Evolutionary conservation across 2,888 invertebrate genomes (phyloP), one percentile per base, ranked within the genome.

Genomic region (Meta bourneti): DNA sequence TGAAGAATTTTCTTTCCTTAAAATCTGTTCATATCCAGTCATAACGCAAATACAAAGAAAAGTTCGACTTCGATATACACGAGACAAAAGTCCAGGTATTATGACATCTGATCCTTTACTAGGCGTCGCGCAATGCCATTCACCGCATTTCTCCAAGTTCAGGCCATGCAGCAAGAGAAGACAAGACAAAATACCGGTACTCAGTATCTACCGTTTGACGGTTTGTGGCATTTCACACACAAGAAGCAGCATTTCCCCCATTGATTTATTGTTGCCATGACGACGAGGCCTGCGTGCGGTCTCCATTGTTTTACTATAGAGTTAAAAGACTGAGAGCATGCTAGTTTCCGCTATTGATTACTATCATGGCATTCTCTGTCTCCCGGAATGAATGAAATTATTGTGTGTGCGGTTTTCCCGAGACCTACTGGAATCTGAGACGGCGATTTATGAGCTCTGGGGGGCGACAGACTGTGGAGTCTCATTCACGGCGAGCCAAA

Each of bases 161-260:
- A 9, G 16, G 61, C 16, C 61, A 61, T 5, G 61, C 61, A 11
- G 9, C 9, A 11, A 34, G 34, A 78, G 80, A 69, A 84, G 90
- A 90, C 90, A 90, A 90, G 85, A 90, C 90, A 87, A 91, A 91
- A 91, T 91, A 91, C 91, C 91, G 87, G 82, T 91, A 91, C 91
- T 80, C 70, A 90, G 85, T 80, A 90, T 81, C 89, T 71, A 89
- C 84, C 77, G 34, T 92, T 92, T 92, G 92, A 92, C 89, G 92
- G 92, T 89, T 89, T 89, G 89, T 89, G 82, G 86, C 86, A 82
- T 92, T 92, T 89, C 92, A 81, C 89, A 89, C 88, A 85, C 77
- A 77, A 20, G 51, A 78, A 86, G 82, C 81, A 86, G 77, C 87
- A 70, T 78, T 91, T 69, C 82, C 49, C 91, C 91, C 91, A 91